Base-by-base conservation (phyloP, 1,140 invertebrate species). In the Solen grandis region DNA sequence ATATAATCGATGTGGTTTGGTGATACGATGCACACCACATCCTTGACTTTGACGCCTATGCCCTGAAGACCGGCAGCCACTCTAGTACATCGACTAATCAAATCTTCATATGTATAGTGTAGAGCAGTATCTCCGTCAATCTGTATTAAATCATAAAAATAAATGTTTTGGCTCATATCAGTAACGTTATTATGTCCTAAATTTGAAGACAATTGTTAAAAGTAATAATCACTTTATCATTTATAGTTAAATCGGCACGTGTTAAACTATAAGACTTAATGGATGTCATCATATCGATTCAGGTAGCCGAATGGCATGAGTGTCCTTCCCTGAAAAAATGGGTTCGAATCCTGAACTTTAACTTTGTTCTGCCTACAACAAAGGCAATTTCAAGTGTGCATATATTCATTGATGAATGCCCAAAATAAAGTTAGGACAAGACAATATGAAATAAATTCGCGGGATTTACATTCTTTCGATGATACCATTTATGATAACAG, bases 1-100 rank as follows among this genome's bases (percentile, higher is more conserved):
- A 74, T 1, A 41, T 74, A 74, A 27, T 74, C 72, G 1, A 38
- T n/a, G 22, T 57, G 54, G 29, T 74, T 74, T 33, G 72, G 72
- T 41, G 72, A 22, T n/a, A 74, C 36, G 5, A 74, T 31, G 35
- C 31, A 35, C 27, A 74, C 54, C 1, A 74, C 72, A 19, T 74
- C 72, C 41, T 50, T 22, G 27, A 62, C 54, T 16, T 29, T 13
- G 13, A 74, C 57, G 1, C 72, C 72, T n/a, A 74, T 50, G 46
- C 46, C 52, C 38, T 74, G 72, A 2, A 74, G 27, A 3, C 72
- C 72, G 14, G 55, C 38, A 1, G 59, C 72, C 3, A 46, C 36
- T 1, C 8, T n/a, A 50, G 46, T 46, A n/a, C 19, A n/a, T 25
- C 36, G 2, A 10, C 33, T 35, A 27, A 52, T 63, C 10, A 62